Evolutionary conservation across 2,113 vertebrate species (phyloP).

Genomic region (Leuciscus idus): DNA sequence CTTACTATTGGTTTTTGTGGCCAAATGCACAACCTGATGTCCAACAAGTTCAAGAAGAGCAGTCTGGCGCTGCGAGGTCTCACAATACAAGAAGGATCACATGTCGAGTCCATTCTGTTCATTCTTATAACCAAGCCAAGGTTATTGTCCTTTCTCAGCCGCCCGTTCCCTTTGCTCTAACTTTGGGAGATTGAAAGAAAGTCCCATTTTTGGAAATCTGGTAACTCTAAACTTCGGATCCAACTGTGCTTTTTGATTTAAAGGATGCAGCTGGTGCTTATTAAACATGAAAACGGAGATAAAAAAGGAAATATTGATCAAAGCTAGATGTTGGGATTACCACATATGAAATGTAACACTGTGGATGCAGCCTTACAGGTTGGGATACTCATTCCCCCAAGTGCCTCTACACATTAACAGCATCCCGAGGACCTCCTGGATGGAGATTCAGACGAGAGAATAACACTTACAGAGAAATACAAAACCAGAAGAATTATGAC

Average conservation of each 20-base stretch:
- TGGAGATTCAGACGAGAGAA: conserved; percentile 36
- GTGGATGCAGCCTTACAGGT: conserved; percentile 27
- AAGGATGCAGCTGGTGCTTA: conserved; percentile 7
- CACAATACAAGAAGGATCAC: not conserved
- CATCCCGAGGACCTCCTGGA: conserved; percentile 52
- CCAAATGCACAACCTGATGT: not conserved
- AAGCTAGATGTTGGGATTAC: conserved; percentile 10
- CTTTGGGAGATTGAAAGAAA: conserved; percentile 2
- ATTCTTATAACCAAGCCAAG: not conserved
- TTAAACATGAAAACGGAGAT: not conserved
- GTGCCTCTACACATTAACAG: conserved; percentile 51
- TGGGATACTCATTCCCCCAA: conserved; percentile 47
- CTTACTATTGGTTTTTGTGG: not conserved
- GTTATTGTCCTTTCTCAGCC: not conserved
- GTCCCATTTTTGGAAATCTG: not conserved
- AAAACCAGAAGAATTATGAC: not conserved
- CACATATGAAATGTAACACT: conserved; percentile 21
- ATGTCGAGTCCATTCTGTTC: not conserved
- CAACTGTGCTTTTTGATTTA: conserved; percentile 14
- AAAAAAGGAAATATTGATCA: conserved; percentile 7
- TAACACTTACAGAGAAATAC: conserved; percentile 6
- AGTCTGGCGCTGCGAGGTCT: not conserved
- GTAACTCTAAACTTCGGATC: conserved; percentile 6
- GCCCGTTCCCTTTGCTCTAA: not conserved
- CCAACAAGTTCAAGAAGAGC: not conserved